These are phyloP conservation scores for Talpa occidentalis DNA, from an alignment of 2,113 vertebrate genomes.

Conservation along the genomic window DNA sequence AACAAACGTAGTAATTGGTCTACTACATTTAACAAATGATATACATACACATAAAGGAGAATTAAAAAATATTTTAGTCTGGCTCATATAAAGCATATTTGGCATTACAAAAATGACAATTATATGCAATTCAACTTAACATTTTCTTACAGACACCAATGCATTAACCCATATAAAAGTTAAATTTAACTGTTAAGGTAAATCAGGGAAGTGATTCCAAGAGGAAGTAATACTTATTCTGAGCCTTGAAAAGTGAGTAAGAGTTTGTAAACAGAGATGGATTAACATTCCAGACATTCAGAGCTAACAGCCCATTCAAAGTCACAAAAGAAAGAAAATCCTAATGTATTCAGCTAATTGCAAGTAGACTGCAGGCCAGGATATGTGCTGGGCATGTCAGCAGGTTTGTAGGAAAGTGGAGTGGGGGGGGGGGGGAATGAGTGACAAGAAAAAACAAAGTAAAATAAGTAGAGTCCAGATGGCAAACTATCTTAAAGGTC, in stretches of 20 bases:
- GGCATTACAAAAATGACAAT: neutral
- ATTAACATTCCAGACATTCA: neutral
- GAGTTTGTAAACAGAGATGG: neutral
- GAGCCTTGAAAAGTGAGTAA: neutral
- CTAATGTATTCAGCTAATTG: neutral
- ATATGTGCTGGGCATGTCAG: neutral
- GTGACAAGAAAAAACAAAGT: neutral
- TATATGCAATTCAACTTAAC: neutral
- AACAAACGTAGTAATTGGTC: neutral
- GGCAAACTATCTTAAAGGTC: neutral
- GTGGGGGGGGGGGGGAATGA: neutral
- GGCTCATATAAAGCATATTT: neutral
- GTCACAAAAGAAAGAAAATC: neutral
- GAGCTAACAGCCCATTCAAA: neutral
- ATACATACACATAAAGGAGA: neutral
- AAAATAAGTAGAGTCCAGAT: neutral
- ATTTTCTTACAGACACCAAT: neutral
- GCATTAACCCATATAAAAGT: neutral
- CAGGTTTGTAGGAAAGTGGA: neutral
- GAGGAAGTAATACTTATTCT: neutral
- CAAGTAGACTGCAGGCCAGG: neutral
- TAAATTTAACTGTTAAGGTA: neutral
- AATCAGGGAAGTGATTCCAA: slow-evolving; percentile 4
- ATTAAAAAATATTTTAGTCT: neutral
- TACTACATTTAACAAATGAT: neutral